Conservation (phyloP, 2,113 vertebrate species). For the Dasyurus viverrinus region DNA sequence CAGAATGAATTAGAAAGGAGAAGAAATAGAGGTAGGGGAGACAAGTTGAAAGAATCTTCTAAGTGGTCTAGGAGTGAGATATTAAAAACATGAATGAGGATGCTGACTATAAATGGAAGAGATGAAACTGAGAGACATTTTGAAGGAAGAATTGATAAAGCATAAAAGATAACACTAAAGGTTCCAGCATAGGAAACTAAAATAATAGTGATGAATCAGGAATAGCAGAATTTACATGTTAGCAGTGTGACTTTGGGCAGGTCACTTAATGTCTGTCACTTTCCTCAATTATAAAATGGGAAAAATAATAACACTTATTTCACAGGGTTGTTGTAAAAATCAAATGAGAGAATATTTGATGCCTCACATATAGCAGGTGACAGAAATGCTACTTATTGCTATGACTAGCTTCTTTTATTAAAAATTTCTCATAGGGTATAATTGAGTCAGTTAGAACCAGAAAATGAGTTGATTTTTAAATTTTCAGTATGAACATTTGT, state of each 20-base stretch:
- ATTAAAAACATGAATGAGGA: neutral
- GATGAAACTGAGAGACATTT: neutral
- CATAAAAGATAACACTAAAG: neutral
- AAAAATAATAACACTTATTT: neutral
- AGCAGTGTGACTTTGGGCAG: neutral
- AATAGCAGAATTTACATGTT: neutral
- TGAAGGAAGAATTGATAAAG: neutral
- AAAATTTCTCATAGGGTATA: neutral
- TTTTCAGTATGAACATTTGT: neutral
- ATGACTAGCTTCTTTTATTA: neutral
- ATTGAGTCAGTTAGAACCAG: neutral
- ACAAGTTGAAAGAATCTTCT: neutral
- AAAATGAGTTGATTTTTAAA: neutral
- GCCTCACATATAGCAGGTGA: neutral
- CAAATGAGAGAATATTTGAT: neutral
- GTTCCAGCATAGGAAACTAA: neutral
- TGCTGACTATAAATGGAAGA: neutral
- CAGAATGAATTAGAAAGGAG: neutral
- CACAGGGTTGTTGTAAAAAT: neutral
- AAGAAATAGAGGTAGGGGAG: neutral
- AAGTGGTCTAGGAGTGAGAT: neutral
- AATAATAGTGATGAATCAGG: neutral
- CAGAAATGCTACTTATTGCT: neutral
- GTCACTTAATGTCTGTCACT: neutral
- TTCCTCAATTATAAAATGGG: neutral